A percentile compares a stretch with the other conserved stretches of the same genome.
Evolutionary conservation across 2,113 vertebrate genomes (phyloP).

Genomic region (Vidua chalybeata): DNA sequence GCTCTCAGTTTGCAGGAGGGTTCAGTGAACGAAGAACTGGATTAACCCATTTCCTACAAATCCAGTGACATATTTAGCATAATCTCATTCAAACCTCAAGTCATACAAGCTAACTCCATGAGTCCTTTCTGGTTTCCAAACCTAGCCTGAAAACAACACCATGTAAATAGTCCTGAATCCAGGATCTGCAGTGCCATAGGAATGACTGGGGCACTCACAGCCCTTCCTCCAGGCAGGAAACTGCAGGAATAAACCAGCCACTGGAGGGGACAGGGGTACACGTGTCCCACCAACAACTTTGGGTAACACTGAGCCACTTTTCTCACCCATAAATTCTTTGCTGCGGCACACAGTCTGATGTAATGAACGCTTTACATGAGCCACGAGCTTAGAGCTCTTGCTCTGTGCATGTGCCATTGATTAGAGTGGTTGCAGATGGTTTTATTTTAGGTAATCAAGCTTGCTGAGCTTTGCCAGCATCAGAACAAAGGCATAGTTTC

Average conservation of each 20-base stretch:
- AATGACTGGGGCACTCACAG: background rate
- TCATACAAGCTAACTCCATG: background rate
- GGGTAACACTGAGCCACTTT: constrained; percentile 1
- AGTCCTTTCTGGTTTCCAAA: background rate
- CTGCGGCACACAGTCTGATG: constrained; percentile 7
- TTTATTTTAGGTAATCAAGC: constrained; percentile 67
- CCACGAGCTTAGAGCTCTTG: constrained; percentile 29
- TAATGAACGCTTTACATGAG: constrained; percentile 47
- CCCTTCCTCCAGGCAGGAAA: background rate
- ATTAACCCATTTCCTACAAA: background rate
- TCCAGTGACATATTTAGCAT: background rate
- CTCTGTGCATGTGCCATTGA: constrained; percentile 66
- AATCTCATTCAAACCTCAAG: background rate
- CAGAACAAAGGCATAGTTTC: constrained; percentile 68
- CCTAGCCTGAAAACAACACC: background rate
- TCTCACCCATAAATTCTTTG: background rate
- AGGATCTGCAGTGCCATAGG: background rate
- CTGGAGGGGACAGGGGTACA: background rate
- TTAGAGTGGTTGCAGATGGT: constrained; percentile 68
- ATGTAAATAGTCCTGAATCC: background rate
- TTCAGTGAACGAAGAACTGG: background rate
- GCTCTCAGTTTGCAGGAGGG: background rate
- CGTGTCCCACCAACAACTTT: background rate
- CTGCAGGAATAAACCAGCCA: background rate
- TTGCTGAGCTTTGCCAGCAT: constrained; percentile 33